phyloP scores from a whole-genome alignment of 2,888 invertebrate species.

The Synergus laeviventris region DNA sequence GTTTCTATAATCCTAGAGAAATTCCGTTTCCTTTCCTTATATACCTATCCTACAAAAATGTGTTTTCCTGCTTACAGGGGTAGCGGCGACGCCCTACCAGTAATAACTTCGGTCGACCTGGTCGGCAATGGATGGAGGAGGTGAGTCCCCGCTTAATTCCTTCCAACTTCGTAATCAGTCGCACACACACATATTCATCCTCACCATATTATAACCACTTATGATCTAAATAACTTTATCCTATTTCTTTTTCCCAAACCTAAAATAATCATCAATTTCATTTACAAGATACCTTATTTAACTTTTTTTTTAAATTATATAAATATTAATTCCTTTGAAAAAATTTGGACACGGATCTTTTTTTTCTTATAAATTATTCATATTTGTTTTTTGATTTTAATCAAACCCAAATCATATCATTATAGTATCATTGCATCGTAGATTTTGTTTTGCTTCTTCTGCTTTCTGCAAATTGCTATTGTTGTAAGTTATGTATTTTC shows the following conservation, averaged over 20 bases:
- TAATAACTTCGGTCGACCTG: slow-evolving; percentile 77
- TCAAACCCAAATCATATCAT: neutral
- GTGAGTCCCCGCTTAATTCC: slow-evolving; percentile 75
- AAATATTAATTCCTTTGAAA: neutral
- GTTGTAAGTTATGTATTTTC: neutral
- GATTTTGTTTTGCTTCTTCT: neutral
- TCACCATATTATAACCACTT: slow-evolving; percentile 47
- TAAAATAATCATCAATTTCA: slow-evolving; percentile 41
- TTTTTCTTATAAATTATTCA: too few species aligned
- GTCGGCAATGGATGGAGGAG: slow-evolving; percentile 80
- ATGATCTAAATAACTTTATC: slow-evolving; percentile 14
- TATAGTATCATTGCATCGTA: neutral
- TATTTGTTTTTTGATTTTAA: neutral
- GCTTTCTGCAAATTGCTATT: neutral
- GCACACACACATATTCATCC: slow-evolving; percentile 42
- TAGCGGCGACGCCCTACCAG: slow-evolving; percentile 77
- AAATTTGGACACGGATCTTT: too few species aligned
- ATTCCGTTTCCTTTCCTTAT: slow-evolving; percentile 59
- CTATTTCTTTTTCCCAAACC: slow-evolving; percentile 40
- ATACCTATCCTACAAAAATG: slow-evolving; percentile 64
- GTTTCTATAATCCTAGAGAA: slow-evolving; percentile 1
- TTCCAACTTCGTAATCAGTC: slow-evolving; percentile 49
- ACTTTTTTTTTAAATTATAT: neutral
- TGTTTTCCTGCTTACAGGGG: slow-evolving; percentile 76
- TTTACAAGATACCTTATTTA: neutral